Base-by-base conservation (phyloP, 2,888 invertebrate species). In the Eupithecia tripunctaria region DNA sequence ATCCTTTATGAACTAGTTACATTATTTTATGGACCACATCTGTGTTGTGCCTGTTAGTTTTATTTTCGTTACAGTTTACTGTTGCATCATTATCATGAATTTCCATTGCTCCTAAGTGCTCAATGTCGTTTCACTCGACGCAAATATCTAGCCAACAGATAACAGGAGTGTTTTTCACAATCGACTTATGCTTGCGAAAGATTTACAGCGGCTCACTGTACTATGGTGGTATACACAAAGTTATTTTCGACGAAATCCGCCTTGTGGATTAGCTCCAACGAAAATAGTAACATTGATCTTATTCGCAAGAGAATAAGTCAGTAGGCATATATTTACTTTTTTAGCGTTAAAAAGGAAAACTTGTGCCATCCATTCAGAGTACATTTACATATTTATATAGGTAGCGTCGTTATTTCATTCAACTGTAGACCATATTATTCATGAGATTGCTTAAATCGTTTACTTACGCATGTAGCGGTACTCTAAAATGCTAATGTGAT, bases 261-360 rank as follows among this genome's bases (percentile, higher is more conserved):
- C 89, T 91, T 89, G 91, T 90, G 89, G 87, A 91, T 92, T 90
- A 86, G 89, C 89, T 88, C 88, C 81, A 89, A 86, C 91, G 81
- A 89, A 92, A 93, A 93, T 94, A 94, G 93, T 89, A 91, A 87
- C 91, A 90, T 91, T 90, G 89, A 89, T 92, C 90, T 91, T 92
- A 92, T 92, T 89, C 86, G 88, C 88, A 85, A 83, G 84, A 85
- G 87, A 88, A 89, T 89, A 91, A 89, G 89, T 64, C 64, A 87
- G 81, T 81, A 83, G 85, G n/a, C 14, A 14, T 38, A 38, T 89
- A 87, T 91, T 90, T 91, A 89, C 89, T 91, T 91, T 88, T 85
- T 82, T 85, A 85, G 79, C 77, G 78, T 84, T 84, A 85, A 85
- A 84, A 84, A 82, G 83, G 83, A 85, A 84, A 88, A 86, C 77